Conservation (phyloP, 2,797 vertebrate genomes). For the Megaceryle alcyon region DNA sequence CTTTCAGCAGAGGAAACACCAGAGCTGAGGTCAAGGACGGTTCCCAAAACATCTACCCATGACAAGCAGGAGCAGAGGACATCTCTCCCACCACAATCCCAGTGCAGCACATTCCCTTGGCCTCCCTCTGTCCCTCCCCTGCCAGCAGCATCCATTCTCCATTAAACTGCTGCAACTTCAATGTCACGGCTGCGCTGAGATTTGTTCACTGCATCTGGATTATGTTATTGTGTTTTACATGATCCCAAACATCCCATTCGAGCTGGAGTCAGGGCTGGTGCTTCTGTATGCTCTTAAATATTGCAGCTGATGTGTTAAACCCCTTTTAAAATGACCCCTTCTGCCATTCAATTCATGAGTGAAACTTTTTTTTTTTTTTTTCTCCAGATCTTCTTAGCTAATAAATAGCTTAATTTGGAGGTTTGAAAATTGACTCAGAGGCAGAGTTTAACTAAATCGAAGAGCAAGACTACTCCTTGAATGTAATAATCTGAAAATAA, state of each 20-base stretch:
- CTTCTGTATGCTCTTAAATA: background rate
- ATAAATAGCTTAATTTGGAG: conserved; percentile 65
- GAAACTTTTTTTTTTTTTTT: background rate
- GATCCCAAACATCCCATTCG: rapidly evolving
- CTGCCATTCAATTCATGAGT: background rate
- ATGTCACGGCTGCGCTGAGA: rapidly evolving
- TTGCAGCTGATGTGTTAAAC: background rate
- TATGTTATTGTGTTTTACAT: background rate
- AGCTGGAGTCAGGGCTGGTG: background rate
- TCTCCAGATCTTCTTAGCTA: conserved; percentile 21
- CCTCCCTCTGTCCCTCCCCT: background rate
- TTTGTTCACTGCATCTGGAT: rapidly evolving
- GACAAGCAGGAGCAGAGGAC: background rate
- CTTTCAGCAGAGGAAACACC: background rate
- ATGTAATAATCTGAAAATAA: conserved; percentile 73
- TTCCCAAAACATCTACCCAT: background rate
- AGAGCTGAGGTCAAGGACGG: rapidly evolving
- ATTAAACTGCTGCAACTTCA: rapidly evolving
- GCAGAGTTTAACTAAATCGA: conserved; percentile 66
- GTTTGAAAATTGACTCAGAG: conserved; percentile 63
- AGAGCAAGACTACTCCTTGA: conserved; percentile 51
- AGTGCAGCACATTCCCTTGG: too few species aligned
- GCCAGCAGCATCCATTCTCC: background rate
- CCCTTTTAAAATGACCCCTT: background rate
- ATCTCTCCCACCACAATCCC: rapidly evolving